These are phyloP conservation scores for Helicoverpa assulta DNA, from an alignment of 2,888 invertebrate species.

Conservation along the genomic window DNA sequence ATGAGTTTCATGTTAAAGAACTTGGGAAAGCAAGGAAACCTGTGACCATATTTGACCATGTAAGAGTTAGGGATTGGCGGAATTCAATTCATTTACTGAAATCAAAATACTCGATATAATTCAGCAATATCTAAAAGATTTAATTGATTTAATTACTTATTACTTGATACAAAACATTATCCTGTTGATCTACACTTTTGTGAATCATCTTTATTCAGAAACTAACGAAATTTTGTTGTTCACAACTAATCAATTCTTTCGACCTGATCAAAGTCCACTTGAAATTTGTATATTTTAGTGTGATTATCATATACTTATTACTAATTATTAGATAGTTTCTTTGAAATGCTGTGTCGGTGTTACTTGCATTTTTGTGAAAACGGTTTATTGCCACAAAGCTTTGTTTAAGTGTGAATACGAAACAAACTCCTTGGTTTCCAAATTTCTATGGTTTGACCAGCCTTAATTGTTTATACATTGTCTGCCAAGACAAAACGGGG, in stretches of 20 bases:
- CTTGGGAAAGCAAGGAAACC: no score
- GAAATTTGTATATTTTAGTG: background rate
- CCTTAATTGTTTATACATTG: background rate
- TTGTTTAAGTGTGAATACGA: no score
- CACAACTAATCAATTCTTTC: background rate
- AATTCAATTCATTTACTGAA: background rate
- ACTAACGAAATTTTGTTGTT: background rate
- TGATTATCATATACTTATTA: background rate
- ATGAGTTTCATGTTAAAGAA: no score
- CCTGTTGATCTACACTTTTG: background rate
- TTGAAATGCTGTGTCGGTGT: no score
- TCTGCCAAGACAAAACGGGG: background rate
- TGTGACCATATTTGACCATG: no score
- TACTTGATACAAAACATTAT: no score
- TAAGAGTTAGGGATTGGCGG: no score
- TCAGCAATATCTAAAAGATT: background rate
- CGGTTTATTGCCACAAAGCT: no score
- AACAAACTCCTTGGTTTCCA: no score
- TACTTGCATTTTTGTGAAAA: no score
- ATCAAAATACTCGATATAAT: background rate
- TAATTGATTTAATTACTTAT: no score
- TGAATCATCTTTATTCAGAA: constrained; percentile 1
- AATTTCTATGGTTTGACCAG: no score
- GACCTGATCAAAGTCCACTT: background rate
- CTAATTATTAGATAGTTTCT: background rate